Evolutionary conservation across 2,797 vertebrate species (phyloP).

Genomic region (Cichlasoma orientale): DNA sequence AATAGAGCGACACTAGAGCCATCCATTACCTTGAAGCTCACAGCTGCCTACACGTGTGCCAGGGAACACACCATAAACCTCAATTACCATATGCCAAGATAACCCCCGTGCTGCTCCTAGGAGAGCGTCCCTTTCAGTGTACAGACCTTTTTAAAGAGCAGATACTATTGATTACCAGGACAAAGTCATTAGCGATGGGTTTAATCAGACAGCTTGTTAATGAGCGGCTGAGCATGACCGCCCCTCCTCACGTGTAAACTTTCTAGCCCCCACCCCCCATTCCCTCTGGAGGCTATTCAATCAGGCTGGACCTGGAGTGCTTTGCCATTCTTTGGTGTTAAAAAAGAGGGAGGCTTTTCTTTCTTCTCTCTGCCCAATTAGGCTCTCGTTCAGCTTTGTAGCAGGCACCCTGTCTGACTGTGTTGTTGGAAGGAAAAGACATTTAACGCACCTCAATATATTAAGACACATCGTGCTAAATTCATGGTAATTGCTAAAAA

Average conservation of each 20-base stretch:
- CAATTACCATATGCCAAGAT: slow-evolving; percentile 60
- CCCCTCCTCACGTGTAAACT: slow-evolving; percentile 62
- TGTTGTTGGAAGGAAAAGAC: slow-evolving; percentile 47
- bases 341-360: slow-evolving; percentile 69
- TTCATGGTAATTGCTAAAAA: slow-evolving; percentile 5
- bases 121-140: slow-evolving; percentile 48
- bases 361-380: slow-evolving; percentile 78
- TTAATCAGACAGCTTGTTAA: slow-evolving; percentile 81
- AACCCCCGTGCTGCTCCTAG: slow-evolving; percentile 46
- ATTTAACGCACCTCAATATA: slow-evolving; percentile 54
- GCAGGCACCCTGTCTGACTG: slow-evolving; percentile 43
- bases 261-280: slow-evolving; percentile 14
- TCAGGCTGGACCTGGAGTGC: slow-evolving; percentile 69
- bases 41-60: slow-evolving; percentile 36
- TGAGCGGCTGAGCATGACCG: slow-evolving; percentile 68
- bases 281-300: slow-evolving; percentile 75
- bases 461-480: slow-evolving; percentile 26
- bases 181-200: slow-evolving; percentile 79
- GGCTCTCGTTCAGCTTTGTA: slow-evolving; percentile 63
- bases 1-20: slow-evolving; percentile 36
- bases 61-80: slow-evolving; percentile 50
- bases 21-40: slow-evolving; percentile 53
- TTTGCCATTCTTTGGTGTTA: slow-evolving; percentile 65
- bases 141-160: slow-evolving; percentile 73
- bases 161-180: slow-evolving; percentile 79